Conservation (phyloP, 2,113 vertebrate genomes). For the Cercocebus atys region DNA sequence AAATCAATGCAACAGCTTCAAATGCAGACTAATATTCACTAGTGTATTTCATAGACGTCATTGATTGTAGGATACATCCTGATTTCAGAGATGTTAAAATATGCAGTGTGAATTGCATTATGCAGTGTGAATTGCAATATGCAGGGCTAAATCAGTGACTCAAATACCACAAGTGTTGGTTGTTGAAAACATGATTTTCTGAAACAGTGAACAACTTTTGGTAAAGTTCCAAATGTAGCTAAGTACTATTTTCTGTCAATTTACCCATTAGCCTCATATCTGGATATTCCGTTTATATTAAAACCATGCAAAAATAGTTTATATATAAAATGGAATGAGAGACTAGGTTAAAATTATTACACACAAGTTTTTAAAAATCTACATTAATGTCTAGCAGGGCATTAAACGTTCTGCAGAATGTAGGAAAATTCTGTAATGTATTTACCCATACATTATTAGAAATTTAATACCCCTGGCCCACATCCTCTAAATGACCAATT, state of each 20-base stretch:
- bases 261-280: constrained; percentile 3
- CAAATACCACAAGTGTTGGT: not conserved
- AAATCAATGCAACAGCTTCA: not conserved
- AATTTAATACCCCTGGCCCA: not conserved
- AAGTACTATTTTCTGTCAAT: constrained; percentile 47
- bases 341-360: constrained; percentile 22
- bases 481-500: not conserved
- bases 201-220: constrained; percentile 33
- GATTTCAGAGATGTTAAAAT: constrained; percentile 44
- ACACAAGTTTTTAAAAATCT: not conserved
- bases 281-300: constrained; percentile 32
- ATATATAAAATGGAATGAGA: constrained; percentile 1
- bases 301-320: constrained; percentile 21
- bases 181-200: constrained; percentile 47
- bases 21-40: not conserved
- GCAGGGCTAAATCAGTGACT: not conserved
- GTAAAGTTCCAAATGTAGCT: constrained; percentile 35
- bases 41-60: constrained; percentile 11
- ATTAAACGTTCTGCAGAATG: not conserved
- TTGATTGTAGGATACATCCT: not conserved
- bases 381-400: not conserved
- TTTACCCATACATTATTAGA: not conserved
- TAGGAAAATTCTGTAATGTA: not conserved
- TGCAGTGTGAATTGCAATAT: constrained; percentile 36
- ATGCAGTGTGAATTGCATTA: constrained; percentile 52